Conservation (phyloP, 2,113 vertebrate genomes). For the Garra rufa region DNA sequence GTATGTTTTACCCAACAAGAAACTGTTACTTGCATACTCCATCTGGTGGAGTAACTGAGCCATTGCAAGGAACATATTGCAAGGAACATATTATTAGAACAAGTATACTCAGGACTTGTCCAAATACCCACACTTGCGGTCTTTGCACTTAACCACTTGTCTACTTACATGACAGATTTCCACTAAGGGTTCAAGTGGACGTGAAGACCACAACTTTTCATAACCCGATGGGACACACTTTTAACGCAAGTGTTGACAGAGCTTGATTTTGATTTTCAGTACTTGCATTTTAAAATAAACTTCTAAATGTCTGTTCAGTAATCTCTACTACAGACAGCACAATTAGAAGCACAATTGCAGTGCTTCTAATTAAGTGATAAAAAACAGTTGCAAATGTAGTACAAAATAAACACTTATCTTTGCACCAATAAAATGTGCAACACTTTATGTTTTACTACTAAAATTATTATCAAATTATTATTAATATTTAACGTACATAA, state of each 20-base stretch:
- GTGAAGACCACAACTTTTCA: background rate
- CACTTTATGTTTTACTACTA: background rate
- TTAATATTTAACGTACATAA: background rate
- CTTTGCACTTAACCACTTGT: too few species aligned
- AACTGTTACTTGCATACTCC: background rate
- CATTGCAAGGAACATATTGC: background rate
- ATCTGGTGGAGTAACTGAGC: slow-evolving; percentile 12
- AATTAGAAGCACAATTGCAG: background rate
- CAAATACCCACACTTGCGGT: background rate
- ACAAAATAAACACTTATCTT: background rate
- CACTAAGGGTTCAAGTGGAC: background rate
- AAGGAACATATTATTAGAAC: background rate
- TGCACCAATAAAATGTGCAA: background rate
- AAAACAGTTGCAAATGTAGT: background rate
- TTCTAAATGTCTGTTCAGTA: background rate
- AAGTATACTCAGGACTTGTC: background rate
- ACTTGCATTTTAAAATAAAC: background rate
- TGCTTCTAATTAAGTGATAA: background rate
- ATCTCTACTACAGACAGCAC: background rate
- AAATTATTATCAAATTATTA: background rate
- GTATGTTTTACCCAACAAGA: background rate
- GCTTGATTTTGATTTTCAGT: background rate
- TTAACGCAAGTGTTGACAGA: background rate
- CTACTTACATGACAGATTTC: background rate
- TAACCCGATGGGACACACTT: background rate